Evolutionary conservation across 2,797 vertebrate species (phyloP), one percentile per base, ranked within the genome.

Genomic region (Brachyrhaphis roseni): DNA sequence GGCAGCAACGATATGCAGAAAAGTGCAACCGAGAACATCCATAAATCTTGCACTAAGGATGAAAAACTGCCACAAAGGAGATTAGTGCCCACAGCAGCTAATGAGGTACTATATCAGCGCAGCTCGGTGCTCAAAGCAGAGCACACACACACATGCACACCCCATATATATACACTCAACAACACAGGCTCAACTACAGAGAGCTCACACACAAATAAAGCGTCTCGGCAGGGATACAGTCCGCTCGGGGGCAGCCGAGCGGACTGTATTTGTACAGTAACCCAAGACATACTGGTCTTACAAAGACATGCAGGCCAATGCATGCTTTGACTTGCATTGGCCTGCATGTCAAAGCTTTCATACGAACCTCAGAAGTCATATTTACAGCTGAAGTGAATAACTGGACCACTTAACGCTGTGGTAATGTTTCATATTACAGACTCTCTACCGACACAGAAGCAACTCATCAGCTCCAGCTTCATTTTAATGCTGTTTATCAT

Each of bases 31-130:
- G 84, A 93, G 89, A 81, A 89, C 78, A 84, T 93, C 95, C 94
- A 94, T 97, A 97, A 97, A 97, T 97, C 96, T 95, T 89, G 92
- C 84, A 20, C 91, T 96, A 93, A 96, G 95, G 95, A 97, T 97
- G 97, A 96, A 95, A 93, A 93, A 94, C 94, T 93, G 94, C 95
- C 92, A 97, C 95, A 96, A 95, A 95, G 90, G 92, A 94, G 88
- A 96, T 95, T 96, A 96, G 91, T 95, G 95, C 96, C 92, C 93
- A 95, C 94, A 91, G 87, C 89, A 87, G 91, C 91, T 95, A 97
- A 97, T 96, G 95, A 94, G 93, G 90, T 91, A 88, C 87, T 93
- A 92, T 78, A 93, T 94, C 90, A 93, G 87, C 84, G 77, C 82
- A 84, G 82, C 86, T 31, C 41, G 81, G 89, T 73, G 82, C 82